phyloP scores from a whole-genome alignment of 2,797 vertebrate genomes.

The Phrynocephalus vlangalii region DNA sequence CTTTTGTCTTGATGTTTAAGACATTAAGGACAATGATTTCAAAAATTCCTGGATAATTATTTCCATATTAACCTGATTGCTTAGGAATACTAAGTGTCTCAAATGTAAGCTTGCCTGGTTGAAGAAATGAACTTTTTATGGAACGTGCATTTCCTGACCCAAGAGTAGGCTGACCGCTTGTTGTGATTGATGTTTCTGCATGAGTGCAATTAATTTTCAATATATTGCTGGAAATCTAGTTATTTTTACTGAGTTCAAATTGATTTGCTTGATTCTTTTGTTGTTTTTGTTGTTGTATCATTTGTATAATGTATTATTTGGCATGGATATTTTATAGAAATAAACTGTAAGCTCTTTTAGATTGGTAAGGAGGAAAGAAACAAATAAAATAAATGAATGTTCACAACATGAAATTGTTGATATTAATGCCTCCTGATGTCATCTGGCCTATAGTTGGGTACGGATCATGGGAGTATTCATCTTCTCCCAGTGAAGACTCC shows the following conservation, averaged over 20 bases:
- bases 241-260: background rate
- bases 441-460: background rate
- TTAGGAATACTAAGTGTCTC: background rate
- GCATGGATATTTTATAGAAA: background rate
- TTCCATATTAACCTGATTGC: background rate
- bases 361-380: background rate
- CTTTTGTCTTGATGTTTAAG: background rate
- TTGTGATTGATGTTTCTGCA: background rate
- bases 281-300: background rate
- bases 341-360: background rate
- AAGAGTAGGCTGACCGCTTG: background rate
- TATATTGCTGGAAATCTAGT: background rate
- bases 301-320: background rate
- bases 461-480: background rate
- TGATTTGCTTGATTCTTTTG: background rate
- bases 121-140: too few species aligned
- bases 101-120: background rate
- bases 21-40: background rate
- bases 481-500: too few species aligned
- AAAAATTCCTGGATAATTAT: background rate
- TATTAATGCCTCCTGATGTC: background rate
- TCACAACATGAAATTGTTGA: background rate
- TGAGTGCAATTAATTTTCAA: background rate
- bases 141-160: too few species aligned
- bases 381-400: rapidly evolving